Percentiles rank a stretch among this genome's conserved stretches.
These are phyloP conservation scores for Spinus olivaceus DNA, from an alignment of 2,797 vertebrate genomes.

Conservation along the genomic window DNA sequence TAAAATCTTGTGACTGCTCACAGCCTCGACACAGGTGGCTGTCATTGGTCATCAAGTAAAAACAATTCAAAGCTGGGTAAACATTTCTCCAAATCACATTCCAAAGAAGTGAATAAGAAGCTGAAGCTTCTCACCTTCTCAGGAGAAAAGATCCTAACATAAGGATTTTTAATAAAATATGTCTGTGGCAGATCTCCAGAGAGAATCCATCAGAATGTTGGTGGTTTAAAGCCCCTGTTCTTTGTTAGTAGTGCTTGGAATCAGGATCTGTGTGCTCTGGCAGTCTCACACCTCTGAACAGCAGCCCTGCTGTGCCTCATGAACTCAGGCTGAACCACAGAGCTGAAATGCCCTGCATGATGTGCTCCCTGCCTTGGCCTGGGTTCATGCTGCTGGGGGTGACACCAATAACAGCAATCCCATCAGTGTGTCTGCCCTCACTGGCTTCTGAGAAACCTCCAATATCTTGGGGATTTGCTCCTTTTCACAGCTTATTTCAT, in stretches of 20 bases:
- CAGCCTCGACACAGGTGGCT: too few species aligned
- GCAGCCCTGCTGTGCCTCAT: neutral
- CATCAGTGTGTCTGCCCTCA: accelerated
- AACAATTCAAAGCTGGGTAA: too few species aligned
- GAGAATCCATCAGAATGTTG: neutral
- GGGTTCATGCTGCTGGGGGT: accelerated
- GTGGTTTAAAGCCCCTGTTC: accelerated
- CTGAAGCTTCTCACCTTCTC: too few species aligned
- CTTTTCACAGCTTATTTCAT: neutral
- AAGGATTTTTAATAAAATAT: too few species aligned
- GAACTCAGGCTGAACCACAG: neutral
- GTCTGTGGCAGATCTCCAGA: neutral
- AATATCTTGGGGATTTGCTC: neutral
- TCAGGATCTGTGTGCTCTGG: neutral
- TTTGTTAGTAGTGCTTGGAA: neutral
- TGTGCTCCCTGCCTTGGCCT: neutral
- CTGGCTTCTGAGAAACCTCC: neutral
- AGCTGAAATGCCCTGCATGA: neutral
- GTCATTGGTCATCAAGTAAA: too few species aligned
- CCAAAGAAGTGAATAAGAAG: too few species aligned
- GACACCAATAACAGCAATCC: neutral
- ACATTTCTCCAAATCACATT: too few species aligned
- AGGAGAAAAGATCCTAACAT: too few species aligned
- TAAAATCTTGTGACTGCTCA: too few species aligned
- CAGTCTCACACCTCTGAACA: neutral